Evolutionary conservation across 2,888 invertebrate genomes (phyloP).

Genomic region (Dendrolimus pini): DNA sequence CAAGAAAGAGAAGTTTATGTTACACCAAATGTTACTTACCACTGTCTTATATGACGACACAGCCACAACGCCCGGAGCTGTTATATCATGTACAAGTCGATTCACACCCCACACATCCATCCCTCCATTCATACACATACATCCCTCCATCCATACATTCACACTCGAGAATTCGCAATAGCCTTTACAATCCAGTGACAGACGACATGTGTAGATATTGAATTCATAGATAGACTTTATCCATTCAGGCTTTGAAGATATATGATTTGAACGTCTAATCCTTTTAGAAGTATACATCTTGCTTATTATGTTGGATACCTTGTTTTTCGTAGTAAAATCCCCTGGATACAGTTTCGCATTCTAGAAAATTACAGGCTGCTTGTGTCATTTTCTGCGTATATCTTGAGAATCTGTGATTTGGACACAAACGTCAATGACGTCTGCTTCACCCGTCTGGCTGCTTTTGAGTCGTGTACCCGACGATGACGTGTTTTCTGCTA

Average conservation of each 20-base stretch:
- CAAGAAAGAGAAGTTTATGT: too few species aligned
- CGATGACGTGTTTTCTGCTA: background rate
- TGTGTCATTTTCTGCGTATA: too few species aligned
- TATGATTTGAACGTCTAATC: background rate
- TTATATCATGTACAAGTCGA: slow-evolving; percentile 61
- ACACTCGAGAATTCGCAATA: background rate
- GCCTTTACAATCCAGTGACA: background rate
- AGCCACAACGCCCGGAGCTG: slow-evolving; percentile 42
- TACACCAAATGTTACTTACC: slow-evolving; percentile 26
- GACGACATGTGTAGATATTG: background rate
- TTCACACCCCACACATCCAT: slow-evolving; percentile 31
- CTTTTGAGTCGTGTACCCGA: background rate
- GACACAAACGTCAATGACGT: background rate
- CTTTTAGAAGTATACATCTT: too few species aligned
- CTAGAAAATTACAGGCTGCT: too few species aligned
- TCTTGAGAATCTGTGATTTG: too few species aligned
- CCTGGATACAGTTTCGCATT: too few species aligned
- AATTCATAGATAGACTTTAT: background rate
- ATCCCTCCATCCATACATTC: slow-evolving; percentile 8
- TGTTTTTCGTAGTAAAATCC: too few species aligned
- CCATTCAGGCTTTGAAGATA: background rate
- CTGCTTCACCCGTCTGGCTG: background rate
- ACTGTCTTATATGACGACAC: slow-evolving; percentile 39
- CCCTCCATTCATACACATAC: slow-evolving; percentile 15
- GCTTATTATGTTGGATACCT: too few species aligned